These are phyloP conservation scores for Myotis daubentonii DNA, from an alignment of 2,797 vertebrate species.

Conservation along the genomic window DNA sequence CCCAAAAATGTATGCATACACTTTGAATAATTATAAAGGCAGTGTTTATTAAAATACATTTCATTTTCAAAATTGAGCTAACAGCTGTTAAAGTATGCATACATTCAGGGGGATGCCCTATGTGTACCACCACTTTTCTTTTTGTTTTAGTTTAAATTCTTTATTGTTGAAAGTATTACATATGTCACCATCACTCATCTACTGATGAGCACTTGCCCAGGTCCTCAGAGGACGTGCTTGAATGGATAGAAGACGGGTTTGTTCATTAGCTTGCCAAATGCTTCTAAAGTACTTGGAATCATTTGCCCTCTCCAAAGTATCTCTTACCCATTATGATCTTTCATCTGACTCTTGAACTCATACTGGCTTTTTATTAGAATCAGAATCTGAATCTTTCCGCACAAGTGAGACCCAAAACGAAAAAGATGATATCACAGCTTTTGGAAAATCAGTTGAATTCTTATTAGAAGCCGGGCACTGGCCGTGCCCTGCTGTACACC, in stretches of 20 bases:
- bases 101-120: too few species aligned
- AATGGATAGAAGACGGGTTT: background rate
- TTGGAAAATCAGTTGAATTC: background rate
- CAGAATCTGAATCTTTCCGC: background rate
- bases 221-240: background rate
- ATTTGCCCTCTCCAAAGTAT: background rate
- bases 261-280: background rate
- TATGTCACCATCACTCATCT: too few species aligned
- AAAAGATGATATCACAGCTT: background rate
- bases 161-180: too few species aligned
- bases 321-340: background rate
- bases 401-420: background rate
- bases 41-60: too few species aligned
- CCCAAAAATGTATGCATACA: too few species aligned
- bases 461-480: background rate
- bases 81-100: too few species aligned
- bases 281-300: background rate
- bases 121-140: too few species aligned
- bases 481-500: accelerated
- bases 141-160: too few species aligned
- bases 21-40: too few species aligned
- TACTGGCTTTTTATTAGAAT: background rate
- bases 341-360: background rate
- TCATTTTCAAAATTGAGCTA: too few species aligned
- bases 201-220: background rate